A percentile compares a stretch with the other conserved stretches of the same genome.
Evolutionary conservation across 2,888 invertebrate species (phyloP).

Genomic region (Chymomyza amoena): DNA sequence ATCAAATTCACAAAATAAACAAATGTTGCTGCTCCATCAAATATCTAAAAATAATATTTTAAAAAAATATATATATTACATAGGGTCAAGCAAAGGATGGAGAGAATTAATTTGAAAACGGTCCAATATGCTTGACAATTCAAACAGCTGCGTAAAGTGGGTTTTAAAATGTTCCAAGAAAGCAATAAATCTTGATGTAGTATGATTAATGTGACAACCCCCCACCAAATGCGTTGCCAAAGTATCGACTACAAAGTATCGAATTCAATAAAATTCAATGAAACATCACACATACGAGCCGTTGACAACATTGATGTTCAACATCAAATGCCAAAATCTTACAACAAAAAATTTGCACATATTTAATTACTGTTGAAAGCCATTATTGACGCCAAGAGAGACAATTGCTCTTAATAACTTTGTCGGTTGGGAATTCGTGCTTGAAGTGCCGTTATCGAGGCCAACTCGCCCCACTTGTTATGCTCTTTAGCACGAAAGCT

Average conservation of each 20-base stretch:
- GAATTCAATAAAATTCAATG: neutral
- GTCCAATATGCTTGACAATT: too few relatives aligned
- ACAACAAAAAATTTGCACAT: neutral
- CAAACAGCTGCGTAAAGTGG: too few relatives aligned
- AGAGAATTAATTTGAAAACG: too few relatives aligned
- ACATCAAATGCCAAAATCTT: neutral
- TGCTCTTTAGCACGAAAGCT: neutral
- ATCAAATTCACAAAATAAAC: too few relatives aligned
- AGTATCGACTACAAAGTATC: neutral
- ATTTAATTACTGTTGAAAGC: neutral
- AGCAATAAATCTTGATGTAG: too few relatives aligned
- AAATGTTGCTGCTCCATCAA: too few relatives aligned
- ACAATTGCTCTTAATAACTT: conserved; percentile 53
- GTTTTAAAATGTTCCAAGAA: too few relatives aligned
- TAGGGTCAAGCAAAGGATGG: too few relatives aligned
- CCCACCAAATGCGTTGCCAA: neutral
- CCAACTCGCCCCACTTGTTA: conserved; percentile 37
- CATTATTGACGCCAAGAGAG: conserved; percentile 8
- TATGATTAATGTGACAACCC: too few relatives aligned
- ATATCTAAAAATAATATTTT: too few relatives aligned
- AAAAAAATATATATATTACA: too few relatives aligned
- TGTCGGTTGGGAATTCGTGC: conserved; percentile 17
- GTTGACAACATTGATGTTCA: neutral
- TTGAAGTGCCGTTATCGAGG: conserved; percentile 54
- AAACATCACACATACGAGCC: neutral